Evolutionary conservation across 2,113 vertebrate species (phyloP).

Genomic region (Conger conger): DNA sequence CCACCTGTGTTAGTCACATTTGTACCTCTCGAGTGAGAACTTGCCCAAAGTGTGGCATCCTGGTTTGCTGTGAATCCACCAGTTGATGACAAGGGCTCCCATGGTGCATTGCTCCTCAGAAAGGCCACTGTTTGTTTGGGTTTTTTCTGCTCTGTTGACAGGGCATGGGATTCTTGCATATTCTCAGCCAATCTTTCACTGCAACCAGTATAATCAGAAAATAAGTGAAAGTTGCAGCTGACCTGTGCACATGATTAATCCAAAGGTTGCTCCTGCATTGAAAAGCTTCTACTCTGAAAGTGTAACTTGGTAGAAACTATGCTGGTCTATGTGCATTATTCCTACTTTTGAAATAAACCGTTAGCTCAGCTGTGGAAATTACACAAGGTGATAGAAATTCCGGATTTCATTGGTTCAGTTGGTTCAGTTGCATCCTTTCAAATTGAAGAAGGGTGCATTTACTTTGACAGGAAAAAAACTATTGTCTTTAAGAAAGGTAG

Average conservation of each 20-base stretch:
- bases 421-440: background rate
- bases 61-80: background rate
- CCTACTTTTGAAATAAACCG: background rate
- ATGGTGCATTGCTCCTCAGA: background rate
- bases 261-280: background rate
- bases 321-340: background rate
- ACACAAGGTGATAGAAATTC: background rate
- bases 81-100: background rate
- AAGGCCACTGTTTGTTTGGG: background rate
- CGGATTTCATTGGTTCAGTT: background rate
- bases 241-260: background rate
- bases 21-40: background rate
- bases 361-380: background rate
- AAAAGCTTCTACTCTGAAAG: background rate
- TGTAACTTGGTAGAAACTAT: background rate
- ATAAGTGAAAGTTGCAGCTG: too few relatives aligned
- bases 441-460: background rate
- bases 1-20: background rate
- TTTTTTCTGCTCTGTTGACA: background rate
- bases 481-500: background rate
- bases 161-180: background rate
- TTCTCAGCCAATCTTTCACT: background rate
- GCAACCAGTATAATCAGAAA: background rate
- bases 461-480: background rate
- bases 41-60: background rate